phyloP scores from a whole-genome alignment of 2,797 vertebrate genomes.

The Cyprinodon diabolis region DNA sequence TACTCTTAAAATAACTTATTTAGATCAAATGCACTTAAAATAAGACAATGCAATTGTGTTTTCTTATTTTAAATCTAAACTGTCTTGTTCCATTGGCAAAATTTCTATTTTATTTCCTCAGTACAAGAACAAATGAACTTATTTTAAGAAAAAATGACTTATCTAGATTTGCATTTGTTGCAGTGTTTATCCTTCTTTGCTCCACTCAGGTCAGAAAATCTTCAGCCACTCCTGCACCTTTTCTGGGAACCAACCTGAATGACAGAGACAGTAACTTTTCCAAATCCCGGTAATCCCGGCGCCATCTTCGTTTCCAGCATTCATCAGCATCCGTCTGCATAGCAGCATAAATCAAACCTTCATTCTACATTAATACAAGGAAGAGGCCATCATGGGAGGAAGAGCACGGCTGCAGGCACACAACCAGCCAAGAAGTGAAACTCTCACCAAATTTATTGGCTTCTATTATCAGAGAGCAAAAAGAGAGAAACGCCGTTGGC shows the following conservation, averaged over 20 bases:
- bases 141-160: too few relatives aligned
- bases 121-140: too few relatives aligned
- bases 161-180: too few relatives aligned
- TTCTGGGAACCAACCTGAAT: background rate
- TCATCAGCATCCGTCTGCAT: conserved; percentile 77
- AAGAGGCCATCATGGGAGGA: conserved; percentile 71
- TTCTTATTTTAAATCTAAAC: too few relatives aligned
- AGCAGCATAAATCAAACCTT: conserved; percentile 70
- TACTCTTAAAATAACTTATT: too few relatives aligned
- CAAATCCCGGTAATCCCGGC: background rate
- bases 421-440: conserved; percentile 80
- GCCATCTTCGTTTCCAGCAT: conserved; percentile 45
- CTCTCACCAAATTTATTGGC: conserved; percentile 69
- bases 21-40: too few relatives aligned
- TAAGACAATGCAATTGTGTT: too few relatives aligned
- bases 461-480: conserved; percentile 76
- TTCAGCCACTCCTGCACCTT: background rate
- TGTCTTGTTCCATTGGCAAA: too few relatives aligned
- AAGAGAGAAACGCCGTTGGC: conserved; percentile 70
- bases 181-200: too few relatives aligned
- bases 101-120: too few relatives aligned
- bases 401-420: conserved; percentile 77
- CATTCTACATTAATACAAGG: conserved; percentile 50
- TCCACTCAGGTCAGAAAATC: background rate
- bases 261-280: too few relatives aligned